These are phyloP conservation scores for Agrochola macilenta DNA, from an alignment of 2,888 invertebrate genomes.

Conservation along the genomic window DNA sequence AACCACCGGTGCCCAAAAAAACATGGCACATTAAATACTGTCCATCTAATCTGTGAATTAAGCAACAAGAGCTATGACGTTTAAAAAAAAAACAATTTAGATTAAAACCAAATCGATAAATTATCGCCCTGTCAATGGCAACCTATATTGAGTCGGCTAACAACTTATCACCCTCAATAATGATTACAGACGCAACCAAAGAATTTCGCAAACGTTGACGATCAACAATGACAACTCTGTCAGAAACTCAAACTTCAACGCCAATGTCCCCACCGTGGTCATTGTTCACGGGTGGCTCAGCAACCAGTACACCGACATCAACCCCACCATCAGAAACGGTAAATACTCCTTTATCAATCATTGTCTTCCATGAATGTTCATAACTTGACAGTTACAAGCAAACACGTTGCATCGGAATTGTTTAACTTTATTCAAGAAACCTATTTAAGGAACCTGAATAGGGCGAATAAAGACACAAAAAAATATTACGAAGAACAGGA, in stretches of 20 bases:
- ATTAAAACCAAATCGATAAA: not conserved
- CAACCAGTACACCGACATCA: conserved; percentile 71
- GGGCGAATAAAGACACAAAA: too few species aligned
- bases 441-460: not conserved
- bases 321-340: conserved; percentile 75
- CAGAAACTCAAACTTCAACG: conserved; percentile 75
- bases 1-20: too few species aligned
- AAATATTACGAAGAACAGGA: too few species aligned
- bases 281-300: conserved; percentile 81
- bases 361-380: not conserved
- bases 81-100: not conserved
- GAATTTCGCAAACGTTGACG: conserved; percentile 66
- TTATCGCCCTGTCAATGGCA: not conserved
- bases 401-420: not conserved
- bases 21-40: too few species aligned
- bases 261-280: conserved; percentile 71
- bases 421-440: not conserved
- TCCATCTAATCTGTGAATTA: too few species aligned
- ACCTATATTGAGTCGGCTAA: not conserved
- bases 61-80: not conserved
- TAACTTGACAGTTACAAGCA: not conserved
- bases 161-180: not conserved
- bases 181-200: conserved; percentile 71
- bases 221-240: conserved; percentile 74
- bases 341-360: conserved; percentile 15